These are phyloP conservation scores for Holacanthella duospinosa DNA, from an alignment of 2,888 invertebrate species.

Conservation along the genomic window DNA sequence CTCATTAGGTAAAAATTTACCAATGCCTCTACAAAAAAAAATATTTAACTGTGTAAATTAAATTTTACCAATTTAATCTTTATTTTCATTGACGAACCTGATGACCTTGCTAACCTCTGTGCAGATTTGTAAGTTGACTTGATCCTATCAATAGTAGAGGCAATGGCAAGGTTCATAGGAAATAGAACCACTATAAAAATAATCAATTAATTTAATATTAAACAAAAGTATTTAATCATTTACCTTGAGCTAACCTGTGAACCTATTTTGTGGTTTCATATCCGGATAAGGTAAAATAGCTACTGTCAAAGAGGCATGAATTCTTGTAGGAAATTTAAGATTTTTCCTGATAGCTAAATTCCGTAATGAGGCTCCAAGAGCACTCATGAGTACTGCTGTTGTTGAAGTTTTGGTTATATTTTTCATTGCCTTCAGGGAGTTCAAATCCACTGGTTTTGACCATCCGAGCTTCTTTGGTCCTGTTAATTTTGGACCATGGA, in stretches of 20 bases:
- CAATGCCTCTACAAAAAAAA: no score
- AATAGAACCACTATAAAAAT: conserved; percentile 26
- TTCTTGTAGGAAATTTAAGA: conserved; percentile 5
- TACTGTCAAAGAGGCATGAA: conserved; percentile 24
- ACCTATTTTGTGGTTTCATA: conserved; percentile 27
- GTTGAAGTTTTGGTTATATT: conserved; percentile 19
- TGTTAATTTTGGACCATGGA: conserved; percentile 15
- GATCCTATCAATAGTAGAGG: conserved; percentile 24
- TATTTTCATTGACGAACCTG: no score
- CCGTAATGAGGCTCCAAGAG: conserved; percentile 23
- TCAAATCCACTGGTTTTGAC: conserved; percentile 25
- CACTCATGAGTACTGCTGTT: conserved; percentile 22
- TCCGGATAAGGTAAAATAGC: conserved; percentile 30
- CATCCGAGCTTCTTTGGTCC: conserved; percentile 28
- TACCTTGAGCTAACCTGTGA: conserved; percentile 15
- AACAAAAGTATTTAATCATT: background rate
- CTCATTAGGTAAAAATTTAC: conserved; percentile 28
- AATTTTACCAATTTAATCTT: no score
- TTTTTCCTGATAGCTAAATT: conserved; percentile 16
- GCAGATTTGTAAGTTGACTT: conserved; percentile 24
- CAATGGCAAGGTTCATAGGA: conserved; percentile 22
- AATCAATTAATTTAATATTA: background rate
- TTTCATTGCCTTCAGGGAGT: conserved; percentile 24
- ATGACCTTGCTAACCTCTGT: conserved; percentile 17
- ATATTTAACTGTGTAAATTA: no score